These are phyloP conservation scores for Epinotia bilunana DNA, from an alignment of 2,888 invertebrate genomes.

Conservation along the genomic window DNA sequence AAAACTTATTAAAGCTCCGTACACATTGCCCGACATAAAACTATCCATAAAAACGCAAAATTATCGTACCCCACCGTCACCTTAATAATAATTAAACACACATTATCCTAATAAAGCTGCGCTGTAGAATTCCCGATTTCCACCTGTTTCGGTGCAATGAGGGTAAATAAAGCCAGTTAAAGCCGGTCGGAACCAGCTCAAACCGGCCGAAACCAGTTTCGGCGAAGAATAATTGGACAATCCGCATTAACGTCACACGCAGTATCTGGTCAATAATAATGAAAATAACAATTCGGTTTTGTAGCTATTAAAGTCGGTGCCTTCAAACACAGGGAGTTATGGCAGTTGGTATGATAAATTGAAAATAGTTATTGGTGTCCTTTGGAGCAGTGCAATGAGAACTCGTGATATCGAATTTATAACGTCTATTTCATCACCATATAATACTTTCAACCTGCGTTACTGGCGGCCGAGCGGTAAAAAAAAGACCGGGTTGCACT, in stretches of 20 bases:
- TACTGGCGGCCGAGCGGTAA: too few species aligned
- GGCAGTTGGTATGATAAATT: neutral
- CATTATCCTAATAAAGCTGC: conserved; percentile 20
- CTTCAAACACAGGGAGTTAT: neutral
- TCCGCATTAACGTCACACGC: conserved; percentile 13
- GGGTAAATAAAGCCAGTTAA: conserved; percentile 11
- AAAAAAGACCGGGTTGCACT: too few species aligned
- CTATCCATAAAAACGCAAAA: conserved; percentile 6
- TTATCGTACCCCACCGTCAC: neutral
- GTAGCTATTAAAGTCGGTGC: neutral
- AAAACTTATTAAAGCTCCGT: conserved; percentile 4
- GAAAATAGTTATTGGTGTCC: neutral
- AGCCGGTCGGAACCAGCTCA: neutral
- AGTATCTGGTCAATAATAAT: conserved; percentile 13
- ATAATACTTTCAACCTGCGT: too few species aligned
- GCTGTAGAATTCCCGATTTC: conserved; percentile 21
- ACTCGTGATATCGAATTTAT: too few species aligned
- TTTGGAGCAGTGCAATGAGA: too few species aligned
- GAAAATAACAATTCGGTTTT: conserved; percentile 6
- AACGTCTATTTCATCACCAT: too few species aligned
- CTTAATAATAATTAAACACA: conserved; percentile 25
- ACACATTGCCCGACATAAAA: neutral
- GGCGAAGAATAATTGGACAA: conserved; percentile 11
- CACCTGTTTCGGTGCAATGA: conserved; percentile 13
- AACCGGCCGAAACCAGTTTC: neutral